Conservation (phyloP, 2,797 vertebrate species). For the Silurus lanzhouensis region DNA sequence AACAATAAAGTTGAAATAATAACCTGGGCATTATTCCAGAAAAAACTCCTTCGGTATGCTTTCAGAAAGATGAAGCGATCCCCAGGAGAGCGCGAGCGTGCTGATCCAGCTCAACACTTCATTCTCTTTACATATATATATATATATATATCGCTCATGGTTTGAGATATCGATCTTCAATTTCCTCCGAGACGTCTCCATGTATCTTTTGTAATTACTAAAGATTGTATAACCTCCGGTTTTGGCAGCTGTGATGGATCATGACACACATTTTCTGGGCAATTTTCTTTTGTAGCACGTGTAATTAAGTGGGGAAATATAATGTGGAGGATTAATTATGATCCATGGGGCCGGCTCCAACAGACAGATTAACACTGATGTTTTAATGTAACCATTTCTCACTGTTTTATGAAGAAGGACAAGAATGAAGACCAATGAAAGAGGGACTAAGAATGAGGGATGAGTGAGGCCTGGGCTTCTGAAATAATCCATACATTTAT, state of each 20-base stretch:
- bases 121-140: conserved; percentile 11
- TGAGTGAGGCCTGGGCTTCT: background rate
- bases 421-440: background rate
- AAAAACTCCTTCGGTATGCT: background rate
- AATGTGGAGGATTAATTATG: conserved; percentile 77
- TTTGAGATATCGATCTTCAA: conserved; percentile 33
- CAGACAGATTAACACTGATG: conserved; percentile 74
- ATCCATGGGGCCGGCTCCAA: conserved; percentile 76
- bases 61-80: conserved; percentile 10
- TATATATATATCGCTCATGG: background rate
- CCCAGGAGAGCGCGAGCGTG: background rate
- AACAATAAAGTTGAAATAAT: background rate
- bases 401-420: conserved; percentile 57
- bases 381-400: conserved; percentile 73
- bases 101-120: conserved; percentile 2
- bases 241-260: conserved; percentile 70
- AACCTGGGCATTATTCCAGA: background rate
- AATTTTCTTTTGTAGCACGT: conserved; percentile 78
- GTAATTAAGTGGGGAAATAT: conserved; percentile 79
- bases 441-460: too few species aligned
- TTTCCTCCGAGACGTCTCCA: conserved; percentile 56
- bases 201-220: conserved; percentile 73
- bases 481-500: background rate
- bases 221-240: conserved; percentile 63
- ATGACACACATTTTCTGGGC: conserved; percentile 72